Base-by-base conservation (phyloP, 2,113 vertebrate genomes). In the Paratilapia polleni region DNA sequence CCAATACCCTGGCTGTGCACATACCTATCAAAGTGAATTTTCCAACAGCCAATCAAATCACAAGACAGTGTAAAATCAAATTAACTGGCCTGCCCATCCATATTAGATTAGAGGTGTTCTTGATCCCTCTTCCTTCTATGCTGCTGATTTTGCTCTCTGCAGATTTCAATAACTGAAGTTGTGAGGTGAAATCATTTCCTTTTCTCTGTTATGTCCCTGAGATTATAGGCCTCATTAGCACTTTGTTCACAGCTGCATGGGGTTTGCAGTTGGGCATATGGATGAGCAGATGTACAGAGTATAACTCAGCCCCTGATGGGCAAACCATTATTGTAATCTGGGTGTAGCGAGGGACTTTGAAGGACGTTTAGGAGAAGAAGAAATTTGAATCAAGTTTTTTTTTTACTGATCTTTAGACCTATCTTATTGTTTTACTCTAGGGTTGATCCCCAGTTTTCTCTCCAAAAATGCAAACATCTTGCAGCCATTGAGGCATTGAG, bases 201-300 rank as follows among this genome's bases (percentile, higher is more conserved):
- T 57, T 38, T 75, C 56, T 6, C 28, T 75, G 28, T 56, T 75
- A 36, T 56, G 19, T 52, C 43, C 49, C 8, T 8, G 52, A 57
- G 77, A 73, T 86, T 62, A 31, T 19, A 26, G 57, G 12, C 63
- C 1, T 81, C 36, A 15, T 81, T n/a, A 82, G 49, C 38, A 36
- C 74, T 41, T 28, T 2, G 36, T 77, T 58, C 74, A 78, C 80
- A 73, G 87, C 83, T 80, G 81, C 4, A 6, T n/a, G 26, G 34
- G 64, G 14, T 19, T 74, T 74, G 36, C 38, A 76, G 43, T 4
- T 28, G 20, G 79, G 59, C 84, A 81, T 82, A 83, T 76, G 63
- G 80, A 63, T 38, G 34, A 22, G 43, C 88, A 92, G 88, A 82
- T 83, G 77, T 59, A 56, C 76, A 52, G 24, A 77, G 68, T 5